These are phyloP conservation scores for Melanotus villosus DNA, from an alignment of 2,888 invertebrate genomes.

Conservation along the genomic window DNA sequence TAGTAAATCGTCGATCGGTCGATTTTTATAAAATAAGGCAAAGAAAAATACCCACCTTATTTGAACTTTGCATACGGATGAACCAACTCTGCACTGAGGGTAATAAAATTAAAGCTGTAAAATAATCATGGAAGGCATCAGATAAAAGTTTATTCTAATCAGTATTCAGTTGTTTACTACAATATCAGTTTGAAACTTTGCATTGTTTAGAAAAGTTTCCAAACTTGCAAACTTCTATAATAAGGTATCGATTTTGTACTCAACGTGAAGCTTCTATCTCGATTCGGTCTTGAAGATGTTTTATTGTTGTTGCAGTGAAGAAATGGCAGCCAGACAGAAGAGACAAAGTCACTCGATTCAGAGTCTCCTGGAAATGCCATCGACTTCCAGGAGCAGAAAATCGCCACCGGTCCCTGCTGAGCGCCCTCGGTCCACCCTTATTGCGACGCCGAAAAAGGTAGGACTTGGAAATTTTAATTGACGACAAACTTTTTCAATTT, in stretches of 20 bases:
- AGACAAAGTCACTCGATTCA: constrained; percentile 71
- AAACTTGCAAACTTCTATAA: constrained; percentile 64
- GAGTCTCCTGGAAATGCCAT: constrained; percentile 70
- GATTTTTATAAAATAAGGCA: too few relatives aligned
- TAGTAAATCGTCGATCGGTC: too few relatives aligned
- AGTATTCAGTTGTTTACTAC: constrained; percentile 64
- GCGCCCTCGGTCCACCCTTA: constrained; percentile 37
- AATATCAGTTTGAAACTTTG: constrained; percentile 60
- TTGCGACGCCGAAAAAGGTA: constrained; percentile 69
- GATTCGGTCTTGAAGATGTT: constrained; percentile 56
- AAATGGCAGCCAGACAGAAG: constrained; percentile 69
- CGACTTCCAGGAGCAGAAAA: constrained; percentile 61
- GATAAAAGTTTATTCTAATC: constrained; percentile 57
- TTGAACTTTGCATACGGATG: constrained; percentile 14
- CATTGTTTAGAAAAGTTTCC: constrained; percentile 66
- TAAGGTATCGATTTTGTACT: constrained; percentile 65
- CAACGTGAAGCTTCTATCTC: constrained; percentile 51
- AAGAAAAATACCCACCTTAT: background rate
- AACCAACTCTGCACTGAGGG: constrained; percentile 11
- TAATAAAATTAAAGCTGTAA: constrained; percentile 35
- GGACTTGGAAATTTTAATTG: too few relatives aligned
- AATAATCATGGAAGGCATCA: constrained; percentile 46
- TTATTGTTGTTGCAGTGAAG: constrained; percentile 59
- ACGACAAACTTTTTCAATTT: too few relatives aligned
- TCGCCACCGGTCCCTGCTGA: constrained; percentile 28